phyloP scores from a whole-genome alignment of 2,797 vertebrate genomes.

The Enteromius fasciolatus region DNA sequence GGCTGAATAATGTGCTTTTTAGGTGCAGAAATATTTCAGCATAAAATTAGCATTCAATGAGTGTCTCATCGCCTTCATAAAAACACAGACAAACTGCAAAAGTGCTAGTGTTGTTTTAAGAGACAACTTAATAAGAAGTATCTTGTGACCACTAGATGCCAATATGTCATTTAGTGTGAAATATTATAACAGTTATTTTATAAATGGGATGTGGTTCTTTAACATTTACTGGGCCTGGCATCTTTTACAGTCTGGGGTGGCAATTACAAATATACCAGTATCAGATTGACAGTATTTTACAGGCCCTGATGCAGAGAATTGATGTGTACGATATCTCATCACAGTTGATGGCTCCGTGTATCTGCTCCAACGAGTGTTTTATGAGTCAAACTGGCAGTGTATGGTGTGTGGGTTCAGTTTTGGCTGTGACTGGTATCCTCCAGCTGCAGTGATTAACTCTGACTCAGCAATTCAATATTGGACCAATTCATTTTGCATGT shows the following conservation, averaged over 20 bases:
- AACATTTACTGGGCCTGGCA: not conserved
- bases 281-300: slow-evolving; percentile 11
- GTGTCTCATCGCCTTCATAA: not conserved
- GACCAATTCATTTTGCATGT: slow-evolving; percentile 19
- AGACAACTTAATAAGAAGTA: not conserved
- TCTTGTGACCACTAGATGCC: slow-evolving; percentile 11
- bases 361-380: not conserved
- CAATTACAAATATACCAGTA: not conserved
- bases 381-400: slow-evolving; percentile 36
- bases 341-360: not conserved
- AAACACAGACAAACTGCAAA: not conserved
- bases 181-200: not conserved
- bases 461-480: slow-evolving; percentile 42
- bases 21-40: not conserved
- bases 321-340: slow-evolving; percentile 8
- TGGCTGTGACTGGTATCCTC: slow-evolving; percentile 30
- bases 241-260: not conserved
- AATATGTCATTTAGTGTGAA: not conserved
- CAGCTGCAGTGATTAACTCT: slow-evolving; percentile 41
- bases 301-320: not conserved
- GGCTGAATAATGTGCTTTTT: not conserved
- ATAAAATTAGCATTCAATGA: not conserved
- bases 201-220: not conserved
- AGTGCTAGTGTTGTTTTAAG: not conserved
- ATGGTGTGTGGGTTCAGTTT: slow-evolving; percentile 34